A percentile compares a stretch with the other conserved stretches of the same genome.
Conservation (phyloP, 2,797 vertebrate genomes). For the Bucorvus abyssinicus region DNA sequence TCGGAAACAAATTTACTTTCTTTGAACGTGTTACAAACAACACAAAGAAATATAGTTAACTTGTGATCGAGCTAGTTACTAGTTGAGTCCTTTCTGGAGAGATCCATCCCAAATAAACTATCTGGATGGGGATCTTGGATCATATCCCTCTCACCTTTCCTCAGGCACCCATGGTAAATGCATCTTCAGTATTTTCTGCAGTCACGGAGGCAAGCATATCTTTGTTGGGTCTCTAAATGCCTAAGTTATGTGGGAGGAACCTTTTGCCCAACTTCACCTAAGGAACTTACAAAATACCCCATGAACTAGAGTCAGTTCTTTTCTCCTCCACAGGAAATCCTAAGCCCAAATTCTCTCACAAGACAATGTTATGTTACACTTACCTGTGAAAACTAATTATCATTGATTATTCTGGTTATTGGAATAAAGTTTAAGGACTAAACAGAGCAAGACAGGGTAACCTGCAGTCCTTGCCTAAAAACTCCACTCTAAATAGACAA, state of each 20-base stretch:
- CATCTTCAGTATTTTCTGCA: not conserved
- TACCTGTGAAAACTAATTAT: not conserved
- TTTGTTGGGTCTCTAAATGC: not conserved
- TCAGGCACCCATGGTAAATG: not conserved
- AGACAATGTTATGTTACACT: not conserved
- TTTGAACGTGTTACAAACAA: not conserved
- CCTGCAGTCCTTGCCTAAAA: not conserved
- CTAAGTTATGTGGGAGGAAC: not conserved
- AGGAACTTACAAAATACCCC: not conserved
- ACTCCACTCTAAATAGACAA: not conserved
- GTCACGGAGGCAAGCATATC: not conserved
- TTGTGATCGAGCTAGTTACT: not conserved
- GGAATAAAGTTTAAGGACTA: not conserved
- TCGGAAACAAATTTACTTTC: not conserved
- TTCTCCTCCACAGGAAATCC: not conserved
- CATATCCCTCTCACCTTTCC: not conserved
- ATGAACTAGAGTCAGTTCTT: not conserved
- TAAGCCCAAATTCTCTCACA: not conserved
- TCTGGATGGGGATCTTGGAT: not conserved
- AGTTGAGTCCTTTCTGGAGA: not conserved
- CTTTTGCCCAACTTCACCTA: not conserved
- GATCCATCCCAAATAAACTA: not conserved
- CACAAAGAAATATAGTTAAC: not conserved
- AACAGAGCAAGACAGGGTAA: not conserved
- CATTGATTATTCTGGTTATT: not conserved